Conservation (phyloP, 2,113 vertebrate species). For the Grus americana region DNA sequence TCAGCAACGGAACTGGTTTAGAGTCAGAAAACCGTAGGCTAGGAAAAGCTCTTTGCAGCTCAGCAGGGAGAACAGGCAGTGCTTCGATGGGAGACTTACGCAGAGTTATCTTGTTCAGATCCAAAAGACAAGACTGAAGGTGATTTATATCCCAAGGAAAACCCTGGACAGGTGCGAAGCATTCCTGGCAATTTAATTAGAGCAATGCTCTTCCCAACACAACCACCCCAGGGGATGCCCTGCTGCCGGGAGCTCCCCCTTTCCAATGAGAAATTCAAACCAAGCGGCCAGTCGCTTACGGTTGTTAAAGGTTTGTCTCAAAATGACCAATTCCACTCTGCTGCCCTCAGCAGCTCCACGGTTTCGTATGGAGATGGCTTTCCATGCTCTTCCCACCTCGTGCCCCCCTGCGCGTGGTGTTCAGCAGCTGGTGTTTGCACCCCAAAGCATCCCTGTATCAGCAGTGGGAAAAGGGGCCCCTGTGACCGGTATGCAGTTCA, state of each 20-base stretch:
- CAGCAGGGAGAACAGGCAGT: not conserved
- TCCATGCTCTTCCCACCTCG: not conserved
- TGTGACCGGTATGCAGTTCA: not conserved
- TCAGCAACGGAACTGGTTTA: not conserved
- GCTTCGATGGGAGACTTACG: not conserved
- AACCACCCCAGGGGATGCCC: not conserved
- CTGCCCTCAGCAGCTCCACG: rapidly evolving
- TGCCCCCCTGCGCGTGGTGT: not conserved
- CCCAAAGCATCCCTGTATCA: not conserved
- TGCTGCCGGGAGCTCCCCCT: not conserved
- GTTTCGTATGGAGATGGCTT: rapidly evolving
- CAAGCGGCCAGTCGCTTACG: rapidly evolving
- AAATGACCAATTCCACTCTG: too few species aligned
- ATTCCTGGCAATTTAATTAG: not conserved
- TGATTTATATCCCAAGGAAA: not conserved
- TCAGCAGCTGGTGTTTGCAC: not conserved
- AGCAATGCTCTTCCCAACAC: not conserved
- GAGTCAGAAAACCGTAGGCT: not conserved
- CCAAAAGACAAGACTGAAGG: not conserved
- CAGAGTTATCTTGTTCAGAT: not conserved
- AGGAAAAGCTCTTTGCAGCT: not conserved
- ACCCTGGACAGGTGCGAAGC: rapidly evolving
- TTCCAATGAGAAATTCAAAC: not conserved
- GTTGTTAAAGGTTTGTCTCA: not conserved
- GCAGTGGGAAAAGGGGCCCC: not conserved